Percentiles rank a stretch among this genome's conserved stretches.
These are phyloP conservation scores for Chauna torquata DNA, from an alignment of 2,113 vertebrate genomes.

Conservation along the genomic window DNA sequence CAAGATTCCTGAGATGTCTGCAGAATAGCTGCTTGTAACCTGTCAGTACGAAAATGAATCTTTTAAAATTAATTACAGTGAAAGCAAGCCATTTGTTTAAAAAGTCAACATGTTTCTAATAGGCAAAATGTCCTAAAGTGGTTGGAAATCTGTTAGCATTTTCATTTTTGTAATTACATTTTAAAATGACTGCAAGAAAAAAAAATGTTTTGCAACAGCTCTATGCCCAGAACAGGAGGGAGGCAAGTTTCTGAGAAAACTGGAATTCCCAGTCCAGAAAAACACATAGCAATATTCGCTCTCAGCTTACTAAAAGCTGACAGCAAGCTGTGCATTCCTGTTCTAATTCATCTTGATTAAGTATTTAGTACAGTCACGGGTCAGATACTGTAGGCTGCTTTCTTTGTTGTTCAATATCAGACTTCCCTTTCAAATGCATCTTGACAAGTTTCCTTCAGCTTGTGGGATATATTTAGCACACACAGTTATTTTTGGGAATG, in stretches of 20 bases:
- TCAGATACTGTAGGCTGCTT: not conserved
- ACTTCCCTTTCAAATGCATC: not conserved
- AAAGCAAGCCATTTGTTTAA: constrained; percentile 36
- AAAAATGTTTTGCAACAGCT: not conserved
- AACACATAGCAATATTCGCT: not conserved
- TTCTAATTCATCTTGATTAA: not conserved
- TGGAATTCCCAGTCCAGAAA: not conserved
- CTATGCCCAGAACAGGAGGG: not conserved
- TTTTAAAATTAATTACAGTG: constrained; percentile 46
- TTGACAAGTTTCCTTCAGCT: constrained; percentile 25
- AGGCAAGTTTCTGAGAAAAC: not conserved
- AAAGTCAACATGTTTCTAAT: constrained; percentile 10
- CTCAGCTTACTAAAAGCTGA: not conserved
- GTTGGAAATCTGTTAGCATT: constrained; percentile 29
- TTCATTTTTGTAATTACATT: constrained; percentile 31
- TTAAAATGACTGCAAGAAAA: constrained; percentile 1
- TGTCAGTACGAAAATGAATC: constrained; percentile 27
- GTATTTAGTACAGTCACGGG: not conserved
- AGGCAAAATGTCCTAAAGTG: constrained; percentile 20
- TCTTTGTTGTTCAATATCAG: not conserved
- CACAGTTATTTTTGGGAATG: not conserved
- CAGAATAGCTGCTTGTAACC: not conserved
- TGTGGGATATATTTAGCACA: not conserved
- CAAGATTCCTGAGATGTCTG: constrained; percentile 9
- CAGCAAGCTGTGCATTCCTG: not conserved